Percentiles rank a stretch among this genome's conserved stretches.
phyloP scores from a whole-genome alignment of 2,113 vertebrate genomes.

The Carlito syrichta region DNA sequence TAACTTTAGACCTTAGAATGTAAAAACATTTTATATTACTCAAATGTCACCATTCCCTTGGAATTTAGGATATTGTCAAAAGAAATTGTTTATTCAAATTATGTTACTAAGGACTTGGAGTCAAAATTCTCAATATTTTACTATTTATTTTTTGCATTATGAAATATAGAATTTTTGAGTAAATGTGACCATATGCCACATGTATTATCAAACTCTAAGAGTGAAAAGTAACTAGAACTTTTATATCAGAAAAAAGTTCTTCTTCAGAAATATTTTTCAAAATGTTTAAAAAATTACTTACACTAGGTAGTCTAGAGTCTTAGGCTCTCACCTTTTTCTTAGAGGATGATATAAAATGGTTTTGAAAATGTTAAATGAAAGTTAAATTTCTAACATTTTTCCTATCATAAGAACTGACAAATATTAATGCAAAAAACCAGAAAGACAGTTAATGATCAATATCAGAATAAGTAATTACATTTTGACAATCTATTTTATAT shows the following conservation, averaged over 20 bases:
- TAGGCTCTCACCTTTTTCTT: neutral
- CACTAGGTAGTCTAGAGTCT: neutral
- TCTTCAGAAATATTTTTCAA: neutral
- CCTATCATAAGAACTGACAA: neutral
- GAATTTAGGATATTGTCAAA: neutral
- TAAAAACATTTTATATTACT: neutral
- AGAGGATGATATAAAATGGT: neutral
- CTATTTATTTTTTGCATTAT: neutral
- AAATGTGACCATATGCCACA: neutral
- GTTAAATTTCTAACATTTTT: neutral
- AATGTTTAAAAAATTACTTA: neutral
- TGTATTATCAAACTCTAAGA: neutral
- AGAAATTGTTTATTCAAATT: neutral
- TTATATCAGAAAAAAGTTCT: neutral
- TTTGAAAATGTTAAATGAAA: neutral
- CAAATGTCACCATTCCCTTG: neutral
- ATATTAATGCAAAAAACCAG: neutral
- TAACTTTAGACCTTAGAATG: neutral
- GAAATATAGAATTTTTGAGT: neutral
- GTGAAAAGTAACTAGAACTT: neutral
- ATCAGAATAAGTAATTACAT: neutral
- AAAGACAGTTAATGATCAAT: too few relatives aligned
- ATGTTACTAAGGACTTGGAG: neutral
- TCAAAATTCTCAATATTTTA: neutral
- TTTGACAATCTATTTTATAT: neutral